Evolutionary conservation across 2,888 invertebrate genomes (phyloP).

Genomic region (Brachyptera risi): DNA sequence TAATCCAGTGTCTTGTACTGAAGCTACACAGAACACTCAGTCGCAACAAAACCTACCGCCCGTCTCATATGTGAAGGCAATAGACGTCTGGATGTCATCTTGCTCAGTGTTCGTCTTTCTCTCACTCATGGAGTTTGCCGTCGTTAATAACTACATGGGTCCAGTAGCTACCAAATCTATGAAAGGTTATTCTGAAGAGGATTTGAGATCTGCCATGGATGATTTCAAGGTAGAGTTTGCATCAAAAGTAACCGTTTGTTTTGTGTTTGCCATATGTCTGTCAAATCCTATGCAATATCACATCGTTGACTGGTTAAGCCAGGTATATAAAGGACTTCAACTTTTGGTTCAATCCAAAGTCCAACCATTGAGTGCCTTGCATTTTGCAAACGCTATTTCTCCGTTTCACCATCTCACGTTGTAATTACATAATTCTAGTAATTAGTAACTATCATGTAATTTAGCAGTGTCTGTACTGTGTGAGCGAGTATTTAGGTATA

Average conservation of each 20-base stretch:
- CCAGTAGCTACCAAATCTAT: slow-evolving; percentile 83
- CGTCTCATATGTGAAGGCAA: slow-evolving; percentile 89
- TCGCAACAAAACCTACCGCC: slow-evolving; percentile 86
- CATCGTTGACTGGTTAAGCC: background rate
- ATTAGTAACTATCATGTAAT: too few species aligned
- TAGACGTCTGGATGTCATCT: slow-evolving; percentile 90
- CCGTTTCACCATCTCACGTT: too few species aligned
- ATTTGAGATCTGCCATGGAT: slow-evolving; percentile 65
- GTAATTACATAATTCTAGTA: too few species aligned
- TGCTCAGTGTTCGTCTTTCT: slow-evolving; percentile 90
- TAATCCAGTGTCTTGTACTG: too few species aligned
- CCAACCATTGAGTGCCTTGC: too few species aligned
- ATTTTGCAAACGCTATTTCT: too few species aligned
- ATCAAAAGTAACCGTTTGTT: background rate
- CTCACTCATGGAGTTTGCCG: slow-evolving; percentile 84
- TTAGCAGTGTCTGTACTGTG: too few species aligned
- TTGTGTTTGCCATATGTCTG: background rate
- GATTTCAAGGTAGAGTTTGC: slow-evolving; percentile 62
- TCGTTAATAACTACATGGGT: slow-evolving; percentile 85
- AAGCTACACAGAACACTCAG: slow-evolving; percentile 88
- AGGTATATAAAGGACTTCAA: background rate
- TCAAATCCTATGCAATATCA: background rate
- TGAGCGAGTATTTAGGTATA: too few species aligned
- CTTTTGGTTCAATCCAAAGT: too few species aligned
- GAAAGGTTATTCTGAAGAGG: slow-evolving; percentile 87